Evolutionary conservation across 23 tunicate species (phyloP).

Genomic region (Halocynthia aurantium): DNA sequence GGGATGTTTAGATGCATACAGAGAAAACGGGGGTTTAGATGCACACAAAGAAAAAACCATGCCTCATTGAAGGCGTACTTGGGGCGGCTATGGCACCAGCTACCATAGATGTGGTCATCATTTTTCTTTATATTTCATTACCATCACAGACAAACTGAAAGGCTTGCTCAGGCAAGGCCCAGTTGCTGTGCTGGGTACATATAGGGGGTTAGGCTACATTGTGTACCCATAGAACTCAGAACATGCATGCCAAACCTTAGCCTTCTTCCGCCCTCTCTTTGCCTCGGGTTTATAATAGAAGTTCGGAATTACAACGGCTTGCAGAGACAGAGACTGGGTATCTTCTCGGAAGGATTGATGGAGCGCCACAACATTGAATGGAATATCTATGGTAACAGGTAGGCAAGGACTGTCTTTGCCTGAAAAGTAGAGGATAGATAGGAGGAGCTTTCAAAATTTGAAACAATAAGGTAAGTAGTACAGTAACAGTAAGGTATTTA

Average conservation of each 20-base stretch:
- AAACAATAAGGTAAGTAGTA: too few relatives aligned
- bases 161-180: too few relatives aligned
- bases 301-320: conserved; percentile 59
- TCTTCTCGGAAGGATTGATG: conserved; percentile 83
- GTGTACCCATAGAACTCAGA: too few relatives aligned
- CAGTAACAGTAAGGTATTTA: too few relatives aligned
- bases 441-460: background rate
- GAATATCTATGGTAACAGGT: conserved; percentile 37
- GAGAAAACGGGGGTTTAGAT: background rate
- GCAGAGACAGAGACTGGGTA: conserved; percentile 35
- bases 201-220: too few relatives aligned
- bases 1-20: background rate
- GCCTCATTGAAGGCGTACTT: background rate
- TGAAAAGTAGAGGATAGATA: background rate
- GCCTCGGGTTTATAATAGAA: conserved; percentile 60
- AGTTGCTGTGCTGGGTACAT: too few relatives aligned
- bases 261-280: conserved; percentile 47
- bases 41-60: background rate
- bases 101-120: background rate
- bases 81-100: background rate
- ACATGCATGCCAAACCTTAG: conserved; percentile 28
- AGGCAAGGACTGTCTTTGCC: conserved; percentile 19
- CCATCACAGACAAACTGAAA: background rate
- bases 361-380: conserved; percentile 71
- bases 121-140: background rate